phyloP scores from a whole-genome alignment of 2,888 invertebrate species.

The Timandra comae region DNA sequence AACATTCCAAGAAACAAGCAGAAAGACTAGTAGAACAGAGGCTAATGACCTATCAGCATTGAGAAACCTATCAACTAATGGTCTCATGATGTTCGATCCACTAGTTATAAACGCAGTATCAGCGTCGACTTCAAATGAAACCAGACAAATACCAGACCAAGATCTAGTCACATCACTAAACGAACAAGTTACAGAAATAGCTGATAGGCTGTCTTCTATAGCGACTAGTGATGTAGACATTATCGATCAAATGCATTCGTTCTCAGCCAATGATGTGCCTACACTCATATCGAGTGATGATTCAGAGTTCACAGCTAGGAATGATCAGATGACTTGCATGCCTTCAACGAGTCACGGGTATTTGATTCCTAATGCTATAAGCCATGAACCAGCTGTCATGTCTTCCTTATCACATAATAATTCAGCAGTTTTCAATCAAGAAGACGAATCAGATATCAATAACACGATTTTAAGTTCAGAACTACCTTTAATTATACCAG shows the following conservation, averaged over 20 bases:
- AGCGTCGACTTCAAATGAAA: slow-evolving; percentile 45
- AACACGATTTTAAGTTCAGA: slow-evolving; percentile 46
- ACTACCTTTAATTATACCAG: slow-evolving; percentile 57
- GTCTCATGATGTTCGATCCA: slow-evolving; percentile 71
- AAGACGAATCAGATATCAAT: slow-evolving; percentile 45
- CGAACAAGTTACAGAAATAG: slow-evolving; percentile 71
- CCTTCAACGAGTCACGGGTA: slow-evolving; percentile 81
- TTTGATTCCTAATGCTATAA: slow-evolving; percentile 78
- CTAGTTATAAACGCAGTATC: slow-evolving; percentile 63
- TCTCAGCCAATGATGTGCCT: slow-evolving; percentile 64
- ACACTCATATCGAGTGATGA: slow-evolving; percentile 51
- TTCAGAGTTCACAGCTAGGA: slow-evolving; percentile 45
- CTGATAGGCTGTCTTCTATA: slow-evolving; percentile 64
- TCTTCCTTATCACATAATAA: slow-evolving; percentile 71
- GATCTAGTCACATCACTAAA: slow-evolving; percentile 67
- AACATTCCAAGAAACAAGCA: slow-evolving; percentile 50
- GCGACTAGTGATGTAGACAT: slow-evolving; percentile 53
- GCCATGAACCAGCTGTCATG: slow-evolving; percentile 74
- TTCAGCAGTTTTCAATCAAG: slow-evolving; percentile 61
- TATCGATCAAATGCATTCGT: slow-evolving; percentile 60
- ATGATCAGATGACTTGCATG: slow-evolving; percentile 66
- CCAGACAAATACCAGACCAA: slow-evolving; percentile 59
- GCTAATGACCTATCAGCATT: neutral
- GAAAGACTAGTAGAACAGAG: slow-evolving; percentile 50
- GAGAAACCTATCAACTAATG: slow-evolving; percentile 65